A percentile compares a stretch with the other conserved stretches of the same genome.
Evolutionary conservation across 2,797 vertebrate species (phyloP).

Genomic region (Enteromius trimaculatus): DNA sequence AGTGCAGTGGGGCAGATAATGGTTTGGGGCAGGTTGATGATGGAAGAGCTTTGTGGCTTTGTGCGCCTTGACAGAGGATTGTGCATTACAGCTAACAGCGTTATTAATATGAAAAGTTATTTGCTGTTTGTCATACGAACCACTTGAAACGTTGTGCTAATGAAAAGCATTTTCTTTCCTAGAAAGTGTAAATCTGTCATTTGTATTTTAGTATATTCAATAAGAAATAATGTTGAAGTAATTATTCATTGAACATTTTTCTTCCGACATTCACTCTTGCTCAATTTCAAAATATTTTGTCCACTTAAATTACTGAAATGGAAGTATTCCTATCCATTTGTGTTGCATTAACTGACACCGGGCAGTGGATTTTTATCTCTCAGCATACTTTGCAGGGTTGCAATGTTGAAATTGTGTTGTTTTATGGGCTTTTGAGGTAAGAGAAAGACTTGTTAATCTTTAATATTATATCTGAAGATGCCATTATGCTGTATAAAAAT

Average conservation of each 20-base stretch:
- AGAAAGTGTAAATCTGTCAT: neutral
- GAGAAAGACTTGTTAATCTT: neutral
- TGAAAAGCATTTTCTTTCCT: neutral
- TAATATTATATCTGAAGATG: neutral
- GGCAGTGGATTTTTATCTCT: neutral
- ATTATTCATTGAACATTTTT: neutral
- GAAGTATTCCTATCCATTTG: neutral
- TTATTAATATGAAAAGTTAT: neutral
- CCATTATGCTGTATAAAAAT: neutral
- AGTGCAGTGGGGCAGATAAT: constrained; percentile 12
- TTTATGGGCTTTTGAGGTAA: neutral
- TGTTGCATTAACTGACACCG: neutral
- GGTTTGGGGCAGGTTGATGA: neutral
- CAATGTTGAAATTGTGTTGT: neutral
- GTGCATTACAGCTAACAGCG: neutral
- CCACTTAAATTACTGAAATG: neutral
- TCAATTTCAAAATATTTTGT: neutral
- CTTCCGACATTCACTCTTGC: neutral
- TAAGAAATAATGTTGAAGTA: neutral
- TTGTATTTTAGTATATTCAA: neutral
- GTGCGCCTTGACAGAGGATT: neutral
- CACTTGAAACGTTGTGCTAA: neutral
- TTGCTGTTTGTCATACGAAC: neutral
- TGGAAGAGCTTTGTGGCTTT: neutral
- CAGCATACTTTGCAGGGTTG: neutral